Evolutionary conservation across 2,113 vertebrate genomes (phyloP), one percentile per base, ranked within the genome.

Genomic region (Phrynosoma platyrhinos): DNA sequence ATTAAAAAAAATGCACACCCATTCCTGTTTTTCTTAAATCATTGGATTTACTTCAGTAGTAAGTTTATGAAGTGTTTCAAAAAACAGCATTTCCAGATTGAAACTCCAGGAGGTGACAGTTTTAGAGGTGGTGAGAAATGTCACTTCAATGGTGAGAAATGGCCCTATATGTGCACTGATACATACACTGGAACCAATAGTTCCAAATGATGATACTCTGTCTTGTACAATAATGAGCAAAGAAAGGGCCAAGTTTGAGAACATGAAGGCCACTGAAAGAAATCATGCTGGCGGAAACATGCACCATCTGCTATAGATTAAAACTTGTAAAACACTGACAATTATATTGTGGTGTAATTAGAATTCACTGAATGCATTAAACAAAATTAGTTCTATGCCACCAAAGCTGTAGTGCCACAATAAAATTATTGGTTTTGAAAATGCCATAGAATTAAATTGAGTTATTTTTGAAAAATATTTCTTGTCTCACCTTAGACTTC

Each of bases 251-350:
- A 68, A 5, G 7, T 68, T 20, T 69, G 81, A 47, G 62, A 66
- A 69, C 5, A 25, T 77, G 40, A 25, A 21, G 75, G 9, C 7
- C 18, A 4, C 20, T 32, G n/a, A 32, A 77, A 40, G 36, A 77
- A 40, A 47, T 77, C 9, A 81, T 32, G 40, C 71, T 85, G 47
- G 75, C 84, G 58, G 69, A 89, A 91, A 84, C 84, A 81, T 64
- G 89, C 92, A 71, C 90, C 36, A 74, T 86, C 91, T 91, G 92
- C 89, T 93, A 0, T 91, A 69, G 71, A 1, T 90, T 88, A n/a
- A 30, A 18, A n/a, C 21, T 9, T 77, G 4, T 18, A 52, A 47
- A 78, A 52, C 40, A 1, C 25, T 40, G 3, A 25, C 4, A 77
- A 42, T 47, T 25, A 52, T 78, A 14, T 52, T 47, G 42, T 78